These are phyloP conservation scores for Spilarctia lutea DNA, from an alignment of 2,888 invertebrate genomes.

Conservation along the genomic window DNA sequence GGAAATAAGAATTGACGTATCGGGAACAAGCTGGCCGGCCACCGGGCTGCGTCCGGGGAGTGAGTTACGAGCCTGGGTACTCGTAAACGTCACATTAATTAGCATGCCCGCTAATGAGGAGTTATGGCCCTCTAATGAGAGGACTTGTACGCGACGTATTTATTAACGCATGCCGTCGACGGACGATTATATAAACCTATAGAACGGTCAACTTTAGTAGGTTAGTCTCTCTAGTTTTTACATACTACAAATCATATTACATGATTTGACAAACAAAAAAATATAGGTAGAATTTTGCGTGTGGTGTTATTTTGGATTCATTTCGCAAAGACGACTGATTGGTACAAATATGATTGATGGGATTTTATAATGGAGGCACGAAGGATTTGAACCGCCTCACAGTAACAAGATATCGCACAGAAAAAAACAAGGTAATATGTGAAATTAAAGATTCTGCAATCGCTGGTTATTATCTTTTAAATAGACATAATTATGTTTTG, in stretches of 20 bases:
- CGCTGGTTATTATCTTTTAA: neutral
- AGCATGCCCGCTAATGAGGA: slow-evolving; percentile 85
- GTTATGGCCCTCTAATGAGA: slow-evolving; percentile 85
- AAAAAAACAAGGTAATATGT: neutral
- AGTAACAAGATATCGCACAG: neutral
- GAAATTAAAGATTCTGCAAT: neutral
- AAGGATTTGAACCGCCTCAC: neutral
- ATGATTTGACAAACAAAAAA: neutral
- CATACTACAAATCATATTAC: neutral
- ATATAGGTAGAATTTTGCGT: neutral
- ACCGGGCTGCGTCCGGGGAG: slow-evolving; percentile 30
- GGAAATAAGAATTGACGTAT: slow-evolving; percentile 52
- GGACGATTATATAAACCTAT: slow-evolving; percentile 48
- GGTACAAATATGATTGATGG: slow-evolving; percentile 5
- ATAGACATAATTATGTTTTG: neutral
- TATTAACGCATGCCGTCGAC: slow-evolving; percentile 45
- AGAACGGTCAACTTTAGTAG: slow-evolving; percentile 40
- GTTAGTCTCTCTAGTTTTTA: slow-evolving; percentile 49
- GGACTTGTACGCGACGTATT: slow-evolving; percentile 77
- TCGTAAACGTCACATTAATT: slow-evolving; percentile 86
- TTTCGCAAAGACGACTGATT: neutral
- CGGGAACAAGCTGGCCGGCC: slow-evolving; percentile 39
- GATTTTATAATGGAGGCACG: neutral
- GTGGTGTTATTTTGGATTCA: neutral
- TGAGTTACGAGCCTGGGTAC: slow-evolving; percentile 69